These are phyloP conservation scores for Kryptolebias ocellatus DNA, from an alignment of 2,797 vertebrate species.

Conservation along the genomic window DNA sequence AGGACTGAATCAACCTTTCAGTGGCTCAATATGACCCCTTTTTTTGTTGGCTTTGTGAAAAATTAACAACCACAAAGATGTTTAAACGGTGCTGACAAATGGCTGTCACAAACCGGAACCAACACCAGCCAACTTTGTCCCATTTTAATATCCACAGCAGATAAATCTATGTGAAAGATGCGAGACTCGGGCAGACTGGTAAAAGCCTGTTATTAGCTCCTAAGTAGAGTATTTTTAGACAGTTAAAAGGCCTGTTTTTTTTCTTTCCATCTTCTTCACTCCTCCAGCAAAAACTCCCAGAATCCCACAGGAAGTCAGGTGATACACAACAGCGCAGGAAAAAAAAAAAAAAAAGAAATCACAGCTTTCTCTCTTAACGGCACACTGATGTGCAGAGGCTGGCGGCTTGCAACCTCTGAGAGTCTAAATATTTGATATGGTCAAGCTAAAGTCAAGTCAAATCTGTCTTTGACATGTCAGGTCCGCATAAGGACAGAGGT, in stretches of 20 bases:
- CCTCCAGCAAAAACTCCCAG: conserved; percentile 62
- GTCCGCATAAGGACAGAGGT: conserved; percentile 25
- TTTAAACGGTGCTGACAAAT: conserved; percentile 8
- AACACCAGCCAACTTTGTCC: conserved; percentile 9
- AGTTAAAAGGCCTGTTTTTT: conserved; percentile 40
- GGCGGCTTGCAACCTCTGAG: conserved; percentile 5
- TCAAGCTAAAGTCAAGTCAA: conserved; percentile 20
- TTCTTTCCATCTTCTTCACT: conserved; percentile 30
- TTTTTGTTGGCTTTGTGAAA: conserved; percentile 3
- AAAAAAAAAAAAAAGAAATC: not conserved
- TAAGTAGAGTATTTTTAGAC: conserved; percentile 58
- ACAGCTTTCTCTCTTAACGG: conserved; percentile 35
- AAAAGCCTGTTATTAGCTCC: conserved; percentile 30
- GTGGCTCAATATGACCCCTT: not conserved
- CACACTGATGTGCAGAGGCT: conserved; percentile 2
- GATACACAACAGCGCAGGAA: conserved; percentile 41
- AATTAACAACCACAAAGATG: conserved; percentile 7
- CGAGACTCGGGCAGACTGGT: conserved; percentile 10
- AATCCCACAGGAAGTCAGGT: conserved; percentile 68
- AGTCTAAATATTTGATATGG: conserved; percentile 13
- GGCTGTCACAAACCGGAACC: not conserved
- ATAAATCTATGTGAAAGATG: not conserved
- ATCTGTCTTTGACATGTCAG: conserved; percentile 8
- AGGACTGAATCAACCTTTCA: conserved; percentile 14
- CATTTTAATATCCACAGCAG: conserved; percentile 5